A percentile compares a stretch with the other conserved stretches of the same genome.
Conservation (phyloP, 1,140 invertebrate genomes). For the Danaus melanippus region DNA sequence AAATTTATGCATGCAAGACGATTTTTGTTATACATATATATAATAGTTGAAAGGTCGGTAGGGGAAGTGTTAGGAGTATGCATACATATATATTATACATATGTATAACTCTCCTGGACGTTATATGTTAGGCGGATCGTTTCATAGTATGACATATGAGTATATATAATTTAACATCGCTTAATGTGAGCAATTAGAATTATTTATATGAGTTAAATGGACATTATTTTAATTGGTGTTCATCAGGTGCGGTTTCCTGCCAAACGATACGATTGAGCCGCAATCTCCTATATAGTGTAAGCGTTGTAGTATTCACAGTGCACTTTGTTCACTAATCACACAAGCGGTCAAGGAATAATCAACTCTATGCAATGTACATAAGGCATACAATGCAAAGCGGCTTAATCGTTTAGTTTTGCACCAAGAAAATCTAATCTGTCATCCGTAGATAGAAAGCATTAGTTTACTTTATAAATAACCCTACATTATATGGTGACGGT, state of each 20-base stretch:
- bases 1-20: too few species aligned
- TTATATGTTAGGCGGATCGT: too few species aligned
- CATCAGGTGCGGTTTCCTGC: slow-evolving; percentile 68
- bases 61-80: too few species aligned
- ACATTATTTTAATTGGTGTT: slow-evolving; percentile 12
- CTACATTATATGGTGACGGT: too few species aligned
- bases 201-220: not conserved
- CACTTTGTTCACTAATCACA: slow-evolving; percentile 7
- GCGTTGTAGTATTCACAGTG: slow-evolving; percentile 34
- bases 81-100: too few species aligned
- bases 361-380: not conserved
- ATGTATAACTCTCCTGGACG: too few species aligned
- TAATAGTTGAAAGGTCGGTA: too few species aligned
- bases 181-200: not conserved
- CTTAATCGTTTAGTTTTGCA: slow-evolving; percentile 28
- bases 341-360: too few species aligned
- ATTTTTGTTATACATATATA: too few species aligned
- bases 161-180: not conserved
- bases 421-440: not conserved
- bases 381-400: slow-evolving; percentile 22
- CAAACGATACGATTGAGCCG: slow-evolving; percentile 66
- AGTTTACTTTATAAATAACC: too few species aligned
- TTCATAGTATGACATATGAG: too few species aligned
- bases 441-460: too few species aligned
- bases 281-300: slow-evolving; percentile 68